These are phyloP conservation scores for Zaprionus ghesquierei DNA, from an alignment of 1,140 invertebrate genomes.

Conservation along the genomic window DNA sequence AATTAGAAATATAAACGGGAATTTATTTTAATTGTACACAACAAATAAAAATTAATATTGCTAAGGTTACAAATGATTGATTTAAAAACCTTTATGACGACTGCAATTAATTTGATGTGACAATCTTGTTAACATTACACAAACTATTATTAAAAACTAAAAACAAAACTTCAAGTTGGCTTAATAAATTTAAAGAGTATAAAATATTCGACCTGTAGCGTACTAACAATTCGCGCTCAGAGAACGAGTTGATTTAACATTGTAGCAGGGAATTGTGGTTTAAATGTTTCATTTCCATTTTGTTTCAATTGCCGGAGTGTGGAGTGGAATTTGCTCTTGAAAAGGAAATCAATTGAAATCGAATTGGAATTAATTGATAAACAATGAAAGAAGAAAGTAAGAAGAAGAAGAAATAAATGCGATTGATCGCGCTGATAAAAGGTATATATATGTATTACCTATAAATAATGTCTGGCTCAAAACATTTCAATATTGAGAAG, in stretches of 20 bases:
- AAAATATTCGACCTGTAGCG: not conserved
- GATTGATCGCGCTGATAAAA: constrained; percentile 7
- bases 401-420: constrained; percentile 6
- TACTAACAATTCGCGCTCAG: constrained; percentile 1
- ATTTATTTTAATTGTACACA: not conserved
- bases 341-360: constrained; percentile 54
- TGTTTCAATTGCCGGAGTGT: not conserved
- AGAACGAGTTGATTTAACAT: constrained; percentile 1
- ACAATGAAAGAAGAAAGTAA: constrained; percentile 15
- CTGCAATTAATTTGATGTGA: not conserved
- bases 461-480: too few species aligned
- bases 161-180: too few species aligned
- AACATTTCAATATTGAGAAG: too few species aligned
- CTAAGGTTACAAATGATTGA: too few species aligned
- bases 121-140: not conserved
- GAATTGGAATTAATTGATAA: constrained; percentile 54
- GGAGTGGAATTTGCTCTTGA: constrained; percentile 1
- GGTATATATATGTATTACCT: not conserved
- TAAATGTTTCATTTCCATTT: constrained; percentile 32
- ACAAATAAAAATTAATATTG: not conserved
- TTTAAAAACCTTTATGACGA: not conserved
- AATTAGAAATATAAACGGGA: not conserved
- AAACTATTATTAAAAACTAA: not conserved
- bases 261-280: constrained; percentile 14
- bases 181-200: not conserved